Conservation (phyloP, 1,140 invertebrate genomes). For the Trichonephila clavipes region DNA sequence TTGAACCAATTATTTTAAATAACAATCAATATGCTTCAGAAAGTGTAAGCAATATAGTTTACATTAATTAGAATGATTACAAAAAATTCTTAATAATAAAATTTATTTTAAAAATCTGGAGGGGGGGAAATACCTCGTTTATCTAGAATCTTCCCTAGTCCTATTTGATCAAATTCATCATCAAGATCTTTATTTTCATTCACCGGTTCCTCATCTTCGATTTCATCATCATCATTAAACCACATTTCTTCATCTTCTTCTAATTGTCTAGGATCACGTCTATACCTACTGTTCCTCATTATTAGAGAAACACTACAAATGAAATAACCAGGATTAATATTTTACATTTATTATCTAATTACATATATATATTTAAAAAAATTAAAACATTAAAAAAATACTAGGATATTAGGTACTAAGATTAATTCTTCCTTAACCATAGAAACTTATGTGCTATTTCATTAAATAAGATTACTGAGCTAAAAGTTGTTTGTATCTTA, state of each 20-base stretch:
- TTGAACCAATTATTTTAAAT: no score
- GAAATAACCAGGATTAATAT: not conserved
- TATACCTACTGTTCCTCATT: constrained; percentile 89
- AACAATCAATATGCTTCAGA: no score
- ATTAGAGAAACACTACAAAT: constrained; percentile 86
- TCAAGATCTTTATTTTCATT: constrained; percentile 83
- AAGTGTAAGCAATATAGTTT: no score
- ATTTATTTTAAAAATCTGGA: not conserved
- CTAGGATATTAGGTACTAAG: no score
- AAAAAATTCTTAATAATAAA: no score
- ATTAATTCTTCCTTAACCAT: no score
- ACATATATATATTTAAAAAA: no score
- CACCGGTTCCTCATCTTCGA: constrained; percentile 86
- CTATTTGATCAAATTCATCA: constrained; percentile 85
- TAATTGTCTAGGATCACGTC: constrained; percentile 93
- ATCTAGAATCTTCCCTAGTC: constrained; percentile 83
- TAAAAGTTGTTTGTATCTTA: no score
- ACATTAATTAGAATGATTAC: no score
- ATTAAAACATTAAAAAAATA: no score
- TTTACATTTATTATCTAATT: no score
- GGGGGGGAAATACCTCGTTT: constrained; percentile 78
- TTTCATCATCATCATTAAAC: constrained; percentile 98
- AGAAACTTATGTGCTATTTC: not conserved
- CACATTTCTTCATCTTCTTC: constrained; percentile 99
- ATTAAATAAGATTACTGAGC: no score